A percentile compares a stretch with the other conserved stretches of the same genome.
Conservation (phyloP, 2,888 invertebrate species). For the Drosophila gaucha region DNA sequence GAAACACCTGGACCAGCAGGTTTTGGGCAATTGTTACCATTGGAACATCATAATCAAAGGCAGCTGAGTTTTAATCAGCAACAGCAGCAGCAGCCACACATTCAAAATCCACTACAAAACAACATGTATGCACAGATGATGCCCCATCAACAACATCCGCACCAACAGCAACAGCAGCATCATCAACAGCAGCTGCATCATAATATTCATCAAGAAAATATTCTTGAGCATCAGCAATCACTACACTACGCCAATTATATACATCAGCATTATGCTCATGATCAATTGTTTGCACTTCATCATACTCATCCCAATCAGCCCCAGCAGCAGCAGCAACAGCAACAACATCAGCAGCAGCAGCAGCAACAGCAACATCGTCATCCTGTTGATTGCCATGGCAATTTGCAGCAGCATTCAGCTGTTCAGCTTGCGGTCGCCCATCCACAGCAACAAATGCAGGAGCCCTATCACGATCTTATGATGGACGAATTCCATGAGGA, state of each 20-base stretch:
- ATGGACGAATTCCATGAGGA: constrained; percentile 83
- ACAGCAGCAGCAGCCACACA: constrained; percentile 38
- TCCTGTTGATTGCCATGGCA: constrained; percentile 77
- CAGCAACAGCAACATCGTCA: constrained; percentile 56
- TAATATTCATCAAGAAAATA: constrained; percentile 37
- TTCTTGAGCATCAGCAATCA: constrained; percentile 31
- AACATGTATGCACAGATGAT: constrained; percentile 59
- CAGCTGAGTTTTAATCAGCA: constrained; percentile 57
- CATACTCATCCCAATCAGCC: constrained; percentile 17
- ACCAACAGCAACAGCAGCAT: neutral
- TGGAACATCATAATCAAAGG: constrained; percentile 43
- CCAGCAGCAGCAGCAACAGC: constrained; percentile 17
- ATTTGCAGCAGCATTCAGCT: constrained; percentile 77
- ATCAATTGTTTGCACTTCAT: constrained; percentile 62
- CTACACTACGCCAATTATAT: constrained; percentile 55
- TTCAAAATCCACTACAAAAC: constrained; percentile 38
- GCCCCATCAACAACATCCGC: constrained; percentile 48
- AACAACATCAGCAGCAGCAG: constrained; percentile 9
- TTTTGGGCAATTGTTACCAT: constrained; percentile 54
- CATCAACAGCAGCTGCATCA: constrained; percentile 14
- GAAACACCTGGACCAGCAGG: constrained; percentile 26
- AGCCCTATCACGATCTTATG: constrained; percentile 79
- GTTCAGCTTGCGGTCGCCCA: constrained; percentile 47
- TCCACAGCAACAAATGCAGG: constrained; percentile 58
- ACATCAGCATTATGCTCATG: constrained; percentile 65